These are phyloP conservation scores for Euborellia annulipes DNA, from an alignment of 1,140 invertebrate genomes.

Conservation along the genomic window DNA sequence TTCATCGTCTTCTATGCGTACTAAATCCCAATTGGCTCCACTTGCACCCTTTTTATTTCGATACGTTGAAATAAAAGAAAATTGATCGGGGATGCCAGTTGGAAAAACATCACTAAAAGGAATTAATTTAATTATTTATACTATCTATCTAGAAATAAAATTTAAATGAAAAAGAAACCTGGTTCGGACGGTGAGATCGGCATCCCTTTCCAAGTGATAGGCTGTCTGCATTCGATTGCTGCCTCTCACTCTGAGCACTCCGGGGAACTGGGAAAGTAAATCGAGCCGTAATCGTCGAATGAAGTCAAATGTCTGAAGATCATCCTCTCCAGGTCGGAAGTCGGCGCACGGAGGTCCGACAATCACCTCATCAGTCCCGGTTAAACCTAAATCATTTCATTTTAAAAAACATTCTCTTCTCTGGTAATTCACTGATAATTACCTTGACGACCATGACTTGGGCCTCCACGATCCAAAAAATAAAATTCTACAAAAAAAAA, in stretches of 20 bases:
- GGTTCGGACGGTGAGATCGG: slow-evolving; percentile 51
- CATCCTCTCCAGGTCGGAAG: slow-evolving; percentile 51
- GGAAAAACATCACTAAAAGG: slow-evolving; percentile 44
- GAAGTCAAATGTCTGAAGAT: slow-evolving; percentile 61
- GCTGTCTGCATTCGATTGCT: slow-evolving; percentile 59
- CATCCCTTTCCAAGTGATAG: slow-evolving; percentile 50
- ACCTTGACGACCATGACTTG: too few relatives aligned
- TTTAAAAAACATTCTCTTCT: too few relatives aligned
- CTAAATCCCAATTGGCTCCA: slow-evolving; percentile 45
- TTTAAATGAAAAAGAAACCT: slow-evolving; percentile 29
- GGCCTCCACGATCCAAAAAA: too few relatives aligned
- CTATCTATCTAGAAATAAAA: background rate
- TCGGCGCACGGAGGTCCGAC: slow-evolving; percentile 36
- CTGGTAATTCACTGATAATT: too few relatives aligned
- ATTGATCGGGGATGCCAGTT: slow-evolving; percentile 48
- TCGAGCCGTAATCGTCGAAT: slow-evolving; percentile 59
- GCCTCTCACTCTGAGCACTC: slow-evolving; percentile 50
- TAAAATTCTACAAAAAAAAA: too few relatives aligned
- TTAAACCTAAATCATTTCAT: slow-evolving; percentile 2
- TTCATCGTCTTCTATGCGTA: slow-evolving; percentile 42
- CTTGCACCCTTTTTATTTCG: slow-evolving; percentile 38
- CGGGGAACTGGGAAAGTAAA: slow-evolving; percentile 36
- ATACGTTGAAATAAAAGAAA: slow-evolving; percentile 52
- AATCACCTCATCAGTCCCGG: slow-evolving; percentile 7
- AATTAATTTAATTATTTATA: slow-evolving; percentile 8